These are phyloP conservation scores for Xestia rhomboidea DNA, from an alignment of 2,888 invertebrate genomes.

Conservation along the genomic window DNA sequence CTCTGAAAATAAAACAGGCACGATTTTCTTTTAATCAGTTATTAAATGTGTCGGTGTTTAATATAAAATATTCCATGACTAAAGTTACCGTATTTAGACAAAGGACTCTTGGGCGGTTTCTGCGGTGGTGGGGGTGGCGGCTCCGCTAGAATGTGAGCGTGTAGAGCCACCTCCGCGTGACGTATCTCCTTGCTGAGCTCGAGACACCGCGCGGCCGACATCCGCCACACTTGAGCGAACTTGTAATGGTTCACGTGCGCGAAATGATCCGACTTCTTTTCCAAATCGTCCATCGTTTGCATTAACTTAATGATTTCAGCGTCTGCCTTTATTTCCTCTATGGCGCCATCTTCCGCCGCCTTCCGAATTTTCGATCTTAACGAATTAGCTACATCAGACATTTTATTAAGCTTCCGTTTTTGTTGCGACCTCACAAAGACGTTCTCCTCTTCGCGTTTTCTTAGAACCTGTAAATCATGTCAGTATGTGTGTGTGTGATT, in stretches of 20 bases:
- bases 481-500: neutral
- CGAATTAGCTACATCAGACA: conserved; percentile 93
- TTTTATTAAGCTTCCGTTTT: conserved; percentile 94
- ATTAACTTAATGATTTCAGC: conserved; percentile 93
- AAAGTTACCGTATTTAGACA: conserved; percentile 78
- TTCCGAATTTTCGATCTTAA: conserved; percentile 92
- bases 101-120: conserved; percentile 79
- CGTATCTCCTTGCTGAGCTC: conserved; percentile 77
- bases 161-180: conserved; percentile 83
- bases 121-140: conserved; percentile 83
- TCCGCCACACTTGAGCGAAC: conserved; percentile 89
- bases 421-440: conserved; percentile 94
- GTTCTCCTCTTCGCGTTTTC: conserved; percentile 97
- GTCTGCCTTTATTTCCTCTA: conserved; percentile 92
- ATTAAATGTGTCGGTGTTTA: neutral
- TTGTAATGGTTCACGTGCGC: conserved; percentile 92
- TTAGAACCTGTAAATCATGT: conserved; percentile 90
- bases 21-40: neutral
- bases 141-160: conserved; percentile 85
- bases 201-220: conserved; percentile 79
- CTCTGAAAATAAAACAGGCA: conserved; percentile 31
- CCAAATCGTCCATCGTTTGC: conserved; percentile 92
- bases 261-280: conserved; percentile 93
- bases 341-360: conserved; percentile 92
- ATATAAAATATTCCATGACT: neutral